These are phyloP conservation scores for Daphoenositta chrysoptera DNA, from an alignment of 2,113 vertebrate genomes.

Conservation along the genomic window DNA sequence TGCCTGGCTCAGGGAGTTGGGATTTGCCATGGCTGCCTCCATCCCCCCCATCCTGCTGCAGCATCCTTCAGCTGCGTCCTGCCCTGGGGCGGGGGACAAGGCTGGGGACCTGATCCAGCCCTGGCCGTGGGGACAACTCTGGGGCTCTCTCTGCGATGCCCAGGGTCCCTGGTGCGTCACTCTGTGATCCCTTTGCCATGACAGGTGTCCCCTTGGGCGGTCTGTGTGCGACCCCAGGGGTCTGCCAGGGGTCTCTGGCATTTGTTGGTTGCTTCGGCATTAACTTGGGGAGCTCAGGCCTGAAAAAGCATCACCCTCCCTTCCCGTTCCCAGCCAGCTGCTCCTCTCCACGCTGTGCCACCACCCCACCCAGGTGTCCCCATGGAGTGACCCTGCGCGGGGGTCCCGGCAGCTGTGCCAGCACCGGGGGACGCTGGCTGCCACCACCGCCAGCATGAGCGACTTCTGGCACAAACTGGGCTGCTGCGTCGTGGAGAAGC, in stretches of 20 bases:
- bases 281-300: background rate
- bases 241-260: accelerated
- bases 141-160: background rate
- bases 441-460: slow-evolving; percentile 78
- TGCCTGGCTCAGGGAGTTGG: background rate
- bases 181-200: too few species aligned
- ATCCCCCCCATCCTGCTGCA: background rate
- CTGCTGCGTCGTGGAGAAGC: slow-evolving; percentile 90
- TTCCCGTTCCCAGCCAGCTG: accelerated
- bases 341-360: background rate
- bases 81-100: accelerated
- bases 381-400: background rate
- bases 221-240: background rate
- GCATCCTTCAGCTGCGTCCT: background rate
- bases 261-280: accelerated
- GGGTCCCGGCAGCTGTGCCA: background rate
- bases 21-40: background rate
- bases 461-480: slow-evolving; percentile 96
- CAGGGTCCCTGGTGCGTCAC: accelerated
- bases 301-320: background rate
- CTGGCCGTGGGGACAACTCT: accelerated
- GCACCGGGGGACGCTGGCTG: slow-evolving; percentile 51
- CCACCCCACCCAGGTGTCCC: background rate
- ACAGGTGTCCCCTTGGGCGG: background rate
- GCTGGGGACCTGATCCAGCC: accelerated